phyloP scores from a whole-genome alignment of 2,888 invertebrate species.

The Limnephilus auricula region DNA sequence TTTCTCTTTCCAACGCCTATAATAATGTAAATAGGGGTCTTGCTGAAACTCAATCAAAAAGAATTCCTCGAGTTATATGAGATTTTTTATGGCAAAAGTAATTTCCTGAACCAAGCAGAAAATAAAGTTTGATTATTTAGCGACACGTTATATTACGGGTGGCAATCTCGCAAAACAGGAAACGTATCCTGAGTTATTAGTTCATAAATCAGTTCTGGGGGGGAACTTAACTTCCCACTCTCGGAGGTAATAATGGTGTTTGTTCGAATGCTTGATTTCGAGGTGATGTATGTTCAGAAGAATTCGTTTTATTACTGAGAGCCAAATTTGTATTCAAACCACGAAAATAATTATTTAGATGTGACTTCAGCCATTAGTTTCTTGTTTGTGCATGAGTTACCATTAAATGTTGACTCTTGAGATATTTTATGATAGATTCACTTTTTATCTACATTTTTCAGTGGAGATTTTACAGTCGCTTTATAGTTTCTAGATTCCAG shows the following conservation, averaged over 20 bases:
- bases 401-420: not conserved
- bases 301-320: not conserved
- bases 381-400: not conserved
- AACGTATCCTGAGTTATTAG: conserved; percentile 28
- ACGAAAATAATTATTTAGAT: not conserved
- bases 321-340: not conserved
- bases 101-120: conserved; percentile 25
- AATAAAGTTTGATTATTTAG: conserved; percentile 36
- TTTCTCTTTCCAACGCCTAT: too few species aligned
- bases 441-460: too few species aligned
- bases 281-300: not conserved
- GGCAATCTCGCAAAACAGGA: conserved; percentile 14
- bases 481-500: too few species aligned
- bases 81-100: conserved; percentile 24
- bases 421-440: not conserved
- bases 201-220: conserved; percentile 33
- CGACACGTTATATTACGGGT: not conserved
- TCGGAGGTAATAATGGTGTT: not conserved
- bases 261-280: not conserved
- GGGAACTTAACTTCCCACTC: not conserved
- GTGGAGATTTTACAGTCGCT: too few species aligned
- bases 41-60: not conserved
- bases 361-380: not conserved
- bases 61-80: conserved; percentile 21
- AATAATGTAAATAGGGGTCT: not conserved